These are phyloP conservation scores for Oopsacas minuta DNA, from an alignment of 37 sponge, comb jelly and placozoan species.

Conservation along the genomic window DNA sequence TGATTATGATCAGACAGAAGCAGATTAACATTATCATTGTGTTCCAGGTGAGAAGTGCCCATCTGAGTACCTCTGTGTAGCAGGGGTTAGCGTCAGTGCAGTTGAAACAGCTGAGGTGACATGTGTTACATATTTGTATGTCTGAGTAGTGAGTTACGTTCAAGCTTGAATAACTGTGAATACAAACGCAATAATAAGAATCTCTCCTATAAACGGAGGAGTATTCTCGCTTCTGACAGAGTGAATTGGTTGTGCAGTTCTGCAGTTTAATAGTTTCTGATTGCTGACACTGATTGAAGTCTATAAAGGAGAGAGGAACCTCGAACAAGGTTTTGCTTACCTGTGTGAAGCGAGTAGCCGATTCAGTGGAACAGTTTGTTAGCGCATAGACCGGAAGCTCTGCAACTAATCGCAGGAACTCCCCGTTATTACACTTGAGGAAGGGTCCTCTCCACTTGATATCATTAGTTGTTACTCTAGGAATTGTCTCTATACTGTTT, in stretches of 20 bases:
- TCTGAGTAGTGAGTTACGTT: neutral
- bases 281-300: neutral
- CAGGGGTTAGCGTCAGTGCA: neutral
- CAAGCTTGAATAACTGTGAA: neutral
- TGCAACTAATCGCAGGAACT: neutral
- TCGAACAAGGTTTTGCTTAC: neutral
- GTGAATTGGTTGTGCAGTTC: neutral
- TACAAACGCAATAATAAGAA: neutral
- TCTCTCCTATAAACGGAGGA: neutral
- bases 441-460: neutral
- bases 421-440: neutral
- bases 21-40: neutral
- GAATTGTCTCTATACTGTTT: neutral
- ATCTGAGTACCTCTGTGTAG: neutral
- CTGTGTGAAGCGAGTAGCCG: neutral
- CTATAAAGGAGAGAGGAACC: neutral
- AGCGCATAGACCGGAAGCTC: neutral
- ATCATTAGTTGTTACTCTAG: neutral
- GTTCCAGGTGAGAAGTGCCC: neutral
- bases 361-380: neutral
- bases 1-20: neutral
- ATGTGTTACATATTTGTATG: neutral
- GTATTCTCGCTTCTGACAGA: neutral
- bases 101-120: slow-evolving; percentile 4
- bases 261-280: neutral